These are phyloP conservation scores for Pyrrhura leucotis DNA, from an alignment of 2,797 vertebrate genomes.

Conservation along the genomic window DNA sequence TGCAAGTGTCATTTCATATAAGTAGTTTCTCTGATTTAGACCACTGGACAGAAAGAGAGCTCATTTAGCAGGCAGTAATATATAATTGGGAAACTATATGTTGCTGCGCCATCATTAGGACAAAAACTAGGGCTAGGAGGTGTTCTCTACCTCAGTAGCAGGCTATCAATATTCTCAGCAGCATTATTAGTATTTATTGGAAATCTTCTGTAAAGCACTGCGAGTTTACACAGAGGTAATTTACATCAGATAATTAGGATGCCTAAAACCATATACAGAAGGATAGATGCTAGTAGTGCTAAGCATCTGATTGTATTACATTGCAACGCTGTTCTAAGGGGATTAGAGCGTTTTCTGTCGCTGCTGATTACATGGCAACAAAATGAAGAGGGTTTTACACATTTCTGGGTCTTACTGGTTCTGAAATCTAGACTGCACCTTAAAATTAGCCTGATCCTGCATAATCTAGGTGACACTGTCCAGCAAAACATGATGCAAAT, in stretches of 20 bases:
- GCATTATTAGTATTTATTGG: conserved; percentile 50
- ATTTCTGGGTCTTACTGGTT: not conserved
- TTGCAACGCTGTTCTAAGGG: not conserved
- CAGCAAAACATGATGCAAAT: not conserved
- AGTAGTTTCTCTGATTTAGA: conserved; percentile 1
- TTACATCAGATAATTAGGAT: conserved; percentile 45
- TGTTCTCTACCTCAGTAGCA: not conserved
- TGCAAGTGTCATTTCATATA: not conserved
- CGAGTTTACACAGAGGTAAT: conserved; percentile 29
- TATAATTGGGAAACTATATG: not conserved
- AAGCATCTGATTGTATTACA: not conserved
- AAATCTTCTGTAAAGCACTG: conserved; percentile 10
- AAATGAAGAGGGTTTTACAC: not conserved
- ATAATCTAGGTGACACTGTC: not conserved
- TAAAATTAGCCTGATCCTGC: not conserved
- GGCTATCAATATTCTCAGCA: conserved; percentile 46
- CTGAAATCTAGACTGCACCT: not conserved
- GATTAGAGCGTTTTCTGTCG: not conserved
- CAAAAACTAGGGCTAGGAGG: not conserved
- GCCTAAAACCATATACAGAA: not conserved
- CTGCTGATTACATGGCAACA: not conserved
- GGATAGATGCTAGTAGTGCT: not conserved
- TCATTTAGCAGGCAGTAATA: not conserved
- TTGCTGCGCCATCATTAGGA: not conserved
- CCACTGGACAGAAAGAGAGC: not conserved